Conservation (phyloP, 2,113 vertebrate species). For the Phylloscopus whistleri region DNA sequence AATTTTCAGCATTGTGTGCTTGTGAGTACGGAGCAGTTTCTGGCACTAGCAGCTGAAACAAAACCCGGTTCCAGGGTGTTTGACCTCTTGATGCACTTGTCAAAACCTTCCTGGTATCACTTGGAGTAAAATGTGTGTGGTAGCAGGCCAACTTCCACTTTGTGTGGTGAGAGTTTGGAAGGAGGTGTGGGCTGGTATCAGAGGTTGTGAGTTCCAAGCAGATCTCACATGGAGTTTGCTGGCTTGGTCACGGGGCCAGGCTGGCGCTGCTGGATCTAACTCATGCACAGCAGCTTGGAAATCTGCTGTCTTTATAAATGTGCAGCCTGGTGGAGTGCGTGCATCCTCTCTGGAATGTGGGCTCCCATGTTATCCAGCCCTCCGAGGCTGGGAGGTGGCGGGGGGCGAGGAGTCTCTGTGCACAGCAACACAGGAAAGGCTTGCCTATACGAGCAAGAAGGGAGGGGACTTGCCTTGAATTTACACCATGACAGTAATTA, state of each 20-base stretch:
- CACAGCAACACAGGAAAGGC: neutral
- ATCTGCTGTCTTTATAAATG: neutral
- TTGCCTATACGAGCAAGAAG: neutral
- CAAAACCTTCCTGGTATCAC: neutral
- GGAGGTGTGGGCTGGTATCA: neutral
- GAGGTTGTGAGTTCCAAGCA: neutral
- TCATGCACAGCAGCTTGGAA: neutral
- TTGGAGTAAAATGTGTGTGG: neutral
- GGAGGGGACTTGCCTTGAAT: neutral
- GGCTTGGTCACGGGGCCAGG: neutral
- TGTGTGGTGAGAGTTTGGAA: neutral
- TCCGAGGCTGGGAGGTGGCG: neutral
- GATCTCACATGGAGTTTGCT: neutral
- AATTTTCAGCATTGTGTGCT: neutral
- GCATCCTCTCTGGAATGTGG: neutral
- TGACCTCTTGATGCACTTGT: neutral
- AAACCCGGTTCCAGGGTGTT: neutral
- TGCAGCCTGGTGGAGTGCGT: neutral
- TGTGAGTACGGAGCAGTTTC: neutral
- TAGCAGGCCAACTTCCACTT: neutral
- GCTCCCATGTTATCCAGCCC: neutral
- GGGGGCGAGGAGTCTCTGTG: neutral
- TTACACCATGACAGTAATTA: neutral
- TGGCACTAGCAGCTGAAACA: neutral
- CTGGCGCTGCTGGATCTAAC: neutral